phyloP scores from a whole-genome alignment of 2,888 invertebrate genomes.

The Agonopterix heracliana region DNA sequence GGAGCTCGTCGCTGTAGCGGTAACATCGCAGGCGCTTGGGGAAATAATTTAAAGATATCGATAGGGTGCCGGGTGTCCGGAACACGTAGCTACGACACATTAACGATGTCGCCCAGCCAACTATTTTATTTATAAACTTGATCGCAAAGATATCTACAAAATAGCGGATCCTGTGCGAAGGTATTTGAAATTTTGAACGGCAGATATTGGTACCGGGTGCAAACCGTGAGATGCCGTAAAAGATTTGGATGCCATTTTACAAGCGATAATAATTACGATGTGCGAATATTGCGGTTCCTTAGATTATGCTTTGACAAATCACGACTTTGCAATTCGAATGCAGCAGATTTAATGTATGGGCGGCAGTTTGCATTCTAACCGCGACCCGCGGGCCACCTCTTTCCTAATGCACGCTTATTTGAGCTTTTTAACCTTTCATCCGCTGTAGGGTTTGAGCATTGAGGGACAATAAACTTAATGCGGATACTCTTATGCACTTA shows the following conservation, averaged over 20 bases:
- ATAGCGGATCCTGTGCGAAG: background rate
- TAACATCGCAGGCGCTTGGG: slow-evolving; percentile 54
- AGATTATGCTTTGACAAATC: slow-evolving; percentile 77
- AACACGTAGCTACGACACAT: slow-evolving; percentile 23
- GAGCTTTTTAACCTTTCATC: slow-evolving; percentile 76
- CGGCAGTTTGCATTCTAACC: slow-evolving; percentile 76
- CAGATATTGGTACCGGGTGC: slow-evolving; percentile 18
- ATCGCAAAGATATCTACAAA: background rate
- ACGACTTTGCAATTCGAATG: slow-evolving; percentile 76
- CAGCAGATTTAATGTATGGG: slow-evolving; percentile 76
- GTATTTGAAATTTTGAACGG: background rate
- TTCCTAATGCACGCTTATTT: slow-evolving; percentile 77
- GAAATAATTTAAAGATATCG: slow-evolving; percentile 64
- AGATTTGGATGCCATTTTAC: slow-evolving; percentile 71
- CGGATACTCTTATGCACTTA: slow-evolving; percentile 44
- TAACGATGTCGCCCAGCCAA: slow-evolving; percentile 14
- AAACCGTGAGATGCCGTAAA: slow-evolving; percentile 46
- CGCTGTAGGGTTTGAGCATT: slow-evolving; percentile 63
- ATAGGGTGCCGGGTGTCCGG: slow-evolving; percentile 39
- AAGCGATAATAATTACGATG: slow-evolving; percentile 74
- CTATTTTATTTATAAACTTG: slow-evolving; percentile 16
- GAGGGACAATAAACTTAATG: slow-evolving; percentile 68
- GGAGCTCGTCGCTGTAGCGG: slow-evolving; percentile 52
- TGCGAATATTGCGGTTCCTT: slow-evolving; percentile 74
- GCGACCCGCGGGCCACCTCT: slow-evolving; percentile 74